These are phyloP conservation scores for Pyrgilauda ruficollis DNA, from an alignment of 2,113 vertebrate genomes.

Conservation along the genomic window DNA sequence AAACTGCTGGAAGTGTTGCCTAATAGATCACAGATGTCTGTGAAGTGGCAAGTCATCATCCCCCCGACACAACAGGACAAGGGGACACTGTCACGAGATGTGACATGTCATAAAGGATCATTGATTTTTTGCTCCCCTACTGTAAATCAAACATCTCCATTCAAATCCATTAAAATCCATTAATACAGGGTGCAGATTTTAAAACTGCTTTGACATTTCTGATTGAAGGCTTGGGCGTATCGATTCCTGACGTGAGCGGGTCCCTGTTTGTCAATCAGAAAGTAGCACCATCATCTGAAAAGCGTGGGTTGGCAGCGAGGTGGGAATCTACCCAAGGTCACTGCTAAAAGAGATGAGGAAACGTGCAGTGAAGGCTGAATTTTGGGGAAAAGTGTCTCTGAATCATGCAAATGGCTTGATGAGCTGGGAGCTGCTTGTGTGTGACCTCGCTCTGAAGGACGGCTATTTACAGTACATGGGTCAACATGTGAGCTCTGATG, in stretches of 20 bases:
- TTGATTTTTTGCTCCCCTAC: neutral
- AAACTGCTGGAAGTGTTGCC: neutral
- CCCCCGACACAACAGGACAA: neutral
- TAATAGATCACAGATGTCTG: slow-evolving; percentile 30
- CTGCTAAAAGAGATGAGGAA: neutral
- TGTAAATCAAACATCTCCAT: slow-evolving; percentile 30
- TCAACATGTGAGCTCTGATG: neutral
- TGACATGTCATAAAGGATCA: slow-evolving; percentile 1
- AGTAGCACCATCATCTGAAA: neutral
- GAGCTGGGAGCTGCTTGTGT: neutral
- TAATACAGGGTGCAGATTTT: neutral
- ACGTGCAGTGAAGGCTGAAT: neutral
- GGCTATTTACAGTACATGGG: slow-evolving; percentile 10
- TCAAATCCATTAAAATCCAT: slow-evolving; percentile 11
- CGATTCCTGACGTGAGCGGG: neutral
- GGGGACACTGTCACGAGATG: neutral
- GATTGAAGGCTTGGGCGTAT: neutral
- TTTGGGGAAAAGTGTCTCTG: neutral
- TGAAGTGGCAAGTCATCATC: neutral
- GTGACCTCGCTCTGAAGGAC: slow-evolving; percentile 34
- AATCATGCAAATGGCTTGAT: neutral
- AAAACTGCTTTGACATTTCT: neutral
- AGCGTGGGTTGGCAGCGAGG: neutral
- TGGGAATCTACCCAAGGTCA: slow-evolving; percentile 22
- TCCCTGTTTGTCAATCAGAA: neutral